Percentiles rank a stretch among this genome's conserved stretches.
These are phyloP conservation scores for Eupelmus urozonus DNA, from an alignment of 2,888 invertebrate genomes.

Conservation along the genomic window DNA sequence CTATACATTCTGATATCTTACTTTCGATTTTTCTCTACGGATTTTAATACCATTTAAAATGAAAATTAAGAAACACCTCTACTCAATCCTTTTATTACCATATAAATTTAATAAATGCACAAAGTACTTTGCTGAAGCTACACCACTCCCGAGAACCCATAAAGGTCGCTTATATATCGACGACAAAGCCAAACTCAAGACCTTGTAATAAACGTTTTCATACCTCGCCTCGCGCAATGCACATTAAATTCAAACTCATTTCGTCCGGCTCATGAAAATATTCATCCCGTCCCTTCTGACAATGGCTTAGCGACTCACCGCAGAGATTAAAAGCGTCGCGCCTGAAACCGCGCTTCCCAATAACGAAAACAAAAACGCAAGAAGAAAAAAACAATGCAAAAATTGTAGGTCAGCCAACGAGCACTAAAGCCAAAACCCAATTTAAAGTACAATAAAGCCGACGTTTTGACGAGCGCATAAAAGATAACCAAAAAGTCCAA, in stretches of 20 bases:
- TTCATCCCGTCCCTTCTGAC: no score
- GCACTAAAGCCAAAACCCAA: constrained; percentile 49
- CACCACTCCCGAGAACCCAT: not conserved
- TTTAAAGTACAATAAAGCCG: constrained; percentile 48
- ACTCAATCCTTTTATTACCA: no score
- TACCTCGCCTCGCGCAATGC: no score
- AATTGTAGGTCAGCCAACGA: constrained; percentile 37
- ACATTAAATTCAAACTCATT: constrained; percentile 27
- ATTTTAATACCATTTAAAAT: no score
- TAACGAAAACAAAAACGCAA: constrained; percentile 19
- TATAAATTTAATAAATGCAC: no score
- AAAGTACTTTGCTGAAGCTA: no score
- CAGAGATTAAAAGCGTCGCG: not conserved
- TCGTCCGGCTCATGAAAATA: not conserved
- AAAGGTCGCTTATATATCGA: not conserved
- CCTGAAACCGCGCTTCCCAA: not conserved
- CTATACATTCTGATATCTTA: no score
- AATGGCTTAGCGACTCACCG: constrained; percentile 2
- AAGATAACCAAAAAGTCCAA: not conserved
- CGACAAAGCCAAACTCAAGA: not conserved
- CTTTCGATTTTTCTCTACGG: no score
- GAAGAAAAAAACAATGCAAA: constrained; percentile 7
- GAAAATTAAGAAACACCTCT: no score
- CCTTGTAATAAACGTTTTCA: not conserved
- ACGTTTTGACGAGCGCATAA: constrained; percentile 42